These are phyloP conservation scores for Megaceryle alcyon DNA, from an alignment of 2,797 vertebrate species.

Conservation along the genomic window DNA sequence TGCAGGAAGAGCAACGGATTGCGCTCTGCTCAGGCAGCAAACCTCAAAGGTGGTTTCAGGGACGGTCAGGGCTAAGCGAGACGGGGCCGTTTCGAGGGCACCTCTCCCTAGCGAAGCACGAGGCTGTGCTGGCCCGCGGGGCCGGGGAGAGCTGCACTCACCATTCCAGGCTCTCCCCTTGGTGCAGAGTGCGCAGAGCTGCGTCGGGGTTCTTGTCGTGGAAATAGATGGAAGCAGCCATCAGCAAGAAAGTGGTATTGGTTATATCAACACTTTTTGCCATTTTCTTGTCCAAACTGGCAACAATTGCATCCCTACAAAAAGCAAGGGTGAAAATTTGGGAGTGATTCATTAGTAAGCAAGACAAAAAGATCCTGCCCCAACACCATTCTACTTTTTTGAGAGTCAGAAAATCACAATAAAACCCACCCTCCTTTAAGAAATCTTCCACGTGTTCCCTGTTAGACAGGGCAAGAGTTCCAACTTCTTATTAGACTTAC, in stretches of 20 bases:
- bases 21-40: background rate
- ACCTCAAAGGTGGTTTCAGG: background rate
- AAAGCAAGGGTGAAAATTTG: rapidly evolving
- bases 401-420: background rate
- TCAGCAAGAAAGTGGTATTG: slow-evolving; percentile 92
- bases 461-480: rapidly evolving
- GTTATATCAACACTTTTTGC: slow-evolving; percentile 88
- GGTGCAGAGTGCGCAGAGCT: slow-evolving; percentile 89
- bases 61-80: background rate
- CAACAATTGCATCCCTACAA: slow-evolving; percentile 85
- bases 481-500: slow-evolving; percentile 57
- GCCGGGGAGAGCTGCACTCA: slow-evolving; percentile 28
- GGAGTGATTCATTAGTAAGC: rapidly evolving
- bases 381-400: rapidly evolving
- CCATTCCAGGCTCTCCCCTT: slow-evolving; percentile 95
- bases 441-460: rapidly evolving
- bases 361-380: too few relatives aligned
- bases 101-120: too few relatives aligned
- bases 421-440: rapidly evolving
- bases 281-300: slow-evolving; percentile 93
- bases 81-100: background rate
- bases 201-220: slow-evolving; percentile 89
- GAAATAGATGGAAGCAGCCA: slow-evolving; percentile 93
- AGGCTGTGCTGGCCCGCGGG: background rate
- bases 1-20: rapidly evolving